These are phyloP conservation scores for Amphibalanus amphitrite DNA, from an alignment of 1,140 invertebrate species.

Conservation along the genomic window DNA sequence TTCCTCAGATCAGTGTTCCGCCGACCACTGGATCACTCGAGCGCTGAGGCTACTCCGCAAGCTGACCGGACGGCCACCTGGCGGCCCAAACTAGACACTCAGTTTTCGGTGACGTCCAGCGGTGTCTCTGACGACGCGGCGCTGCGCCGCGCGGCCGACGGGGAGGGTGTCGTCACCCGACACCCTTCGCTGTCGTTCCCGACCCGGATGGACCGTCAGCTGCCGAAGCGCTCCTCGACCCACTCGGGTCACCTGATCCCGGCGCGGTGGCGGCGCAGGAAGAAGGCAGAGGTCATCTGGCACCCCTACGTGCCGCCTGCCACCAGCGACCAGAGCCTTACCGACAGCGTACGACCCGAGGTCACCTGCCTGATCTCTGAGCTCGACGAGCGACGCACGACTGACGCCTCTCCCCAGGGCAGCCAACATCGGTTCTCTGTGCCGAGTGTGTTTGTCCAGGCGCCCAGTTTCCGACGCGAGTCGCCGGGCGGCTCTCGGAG, in stretches of 20 bases:
- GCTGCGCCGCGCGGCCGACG: too few species aligned
- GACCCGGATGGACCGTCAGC: not conserved
- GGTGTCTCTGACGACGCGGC: not conserved
- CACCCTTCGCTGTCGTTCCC: not conserved
- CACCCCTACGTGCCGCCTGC: not conserved
- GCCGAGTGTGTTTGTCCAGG: not conserved
- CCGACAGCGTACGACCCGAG: not conserved
- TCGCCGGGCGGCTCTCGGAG: not conserved
- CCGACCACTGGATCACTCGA: not conserved
- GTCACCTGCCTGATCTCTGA: not conserved
- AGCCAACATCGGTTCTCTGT: not conserved
- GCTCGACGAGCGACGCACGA: too few species aligned
- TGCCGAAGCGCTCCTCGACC: not conserved
- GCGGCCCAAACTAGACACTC: not conserved
- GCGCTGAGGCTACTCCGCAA: not conserved
- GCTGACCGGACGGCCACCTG: not conserved
- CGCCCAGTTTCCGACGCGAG: not conserved
- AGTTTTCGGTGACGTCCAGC: not conserved
- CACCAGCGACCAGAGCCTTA: not conserved
- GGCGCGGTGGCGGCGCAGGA: not conserved
- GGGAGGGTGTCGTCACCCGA: not conserved
- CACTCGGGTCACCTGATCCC: not conserved
- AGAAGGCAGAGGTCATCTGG: not conserved
- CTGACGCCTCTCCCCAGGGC: too few species aligned
- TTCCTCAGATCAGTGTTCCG: not conserved